A percentile compares a stretch with the other conserved stretches of the same genome.
Evolutionary conservation across 2,888 invertebrate species (phyloP).

Genomic region (Hirtodrosophila confusa): DNA sequence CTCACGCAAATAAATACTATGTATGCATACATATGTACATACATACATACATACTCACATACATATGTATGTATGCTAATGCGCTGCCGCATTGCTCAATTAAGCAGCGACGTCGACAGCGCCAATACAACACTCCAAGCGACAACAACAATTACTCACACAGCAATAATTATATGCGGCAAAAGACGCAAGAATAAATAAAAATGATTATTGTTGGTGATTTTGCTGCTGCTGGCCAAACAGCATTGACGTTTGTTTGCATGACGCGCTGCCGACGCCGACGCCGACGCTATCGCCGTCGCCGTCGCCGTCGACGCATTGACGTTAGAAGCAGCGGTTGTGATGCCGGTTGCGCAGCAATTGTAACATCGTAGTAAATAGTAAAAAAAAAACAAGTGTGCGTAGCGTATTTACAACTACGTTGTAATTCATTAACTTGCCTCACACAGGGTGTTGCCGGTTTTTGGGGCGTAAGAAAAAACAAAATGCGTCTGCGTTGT

Average conservation of each 20-base stretch:
- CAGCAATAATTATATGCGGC: slow-evolving; percentile 53
- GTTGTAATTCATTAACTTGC: slow-evolving; percentile 70
- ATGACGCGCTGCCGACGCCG: slow-evolving; percentile 50
- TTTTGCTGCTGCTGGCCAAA: slow-evolving; percentile 31
- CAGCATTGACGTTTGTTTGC: slow-evolving; percentile 68
- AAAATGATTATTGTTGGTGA: slow-evolving; percentile 34
- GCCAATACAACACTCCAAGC: slow-evolving; percentile 3
- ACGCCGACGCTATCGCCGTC: slow-evolving; percentile 14
- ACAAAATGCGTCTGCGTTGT: slow-evolving; percentile 71
- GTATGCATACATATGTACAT: too few species aligned
- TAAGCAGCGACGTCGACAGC: slow-evolving; percentile 22
- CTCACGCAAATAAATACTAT: slow-evolving; percentile 19
- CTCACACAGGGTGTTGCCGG: slow-evolving; percentile 40
- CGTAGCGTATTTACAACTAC: slow-evolving; percentile 55
- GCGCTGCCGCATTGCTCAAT: slow-evolving; percentile 31
- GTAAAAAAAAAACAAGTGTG: slow-evolving; percentile 28
- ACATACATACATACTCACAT: too few species aligned
- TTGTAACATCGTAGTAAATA: slow-evolving; percentile 69
- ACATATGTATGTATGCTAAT: slow-evolving; percentile 22
- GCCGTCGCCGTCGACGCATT: slow-evolving; percentile 18
- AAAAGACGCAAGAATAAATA: slow-evolving; percentile 46
- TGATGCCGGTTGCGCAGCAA: slow-evolving; percentile 27
- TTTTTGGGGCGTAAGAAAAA: slow-evolving; percentile 47
- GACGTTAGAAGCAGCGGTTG: slow-evolving; percentile 19
- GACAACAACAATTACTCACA: slow-evolving; percentile 13